These are phyloP conservation scores for Eclectus roratus DNA, from an alignment of 2,113 vertebrate genomes.

Conservation along the genomic window DNA sequence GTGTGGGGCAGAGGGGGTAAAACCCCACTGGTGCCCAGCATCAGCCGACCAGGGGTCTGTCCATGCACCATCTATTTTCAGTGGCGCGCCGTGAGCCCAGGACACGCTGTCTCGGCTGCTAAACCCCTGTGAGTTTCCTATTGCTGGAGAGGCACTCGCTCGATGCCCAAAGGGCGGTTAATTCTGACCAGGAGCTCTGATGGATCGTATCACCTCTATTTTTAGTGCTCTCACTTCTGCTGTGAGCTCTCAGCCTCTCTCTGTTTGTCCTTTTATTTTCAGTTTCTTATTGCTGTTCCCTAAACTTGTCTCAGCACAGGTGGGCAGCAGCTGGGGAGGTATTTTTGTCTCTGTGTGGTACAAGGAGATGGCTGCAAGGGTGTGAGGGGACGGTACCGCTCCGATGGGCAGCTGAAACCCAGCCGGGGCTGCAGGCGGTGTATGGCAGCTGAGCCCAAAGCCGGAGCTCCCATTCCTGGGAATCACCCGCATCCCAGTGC, in stretches of 20 bases:
- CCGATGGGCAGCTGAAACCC: neutral
- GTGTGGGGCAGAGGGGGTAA: fast-evolving
- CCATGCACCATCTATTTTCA: neutral
- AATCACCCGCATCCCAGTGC: neutral
- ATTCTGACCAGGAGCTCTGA: neutral
- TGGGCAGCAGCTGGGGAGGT: slow-evolving; percentile 50
- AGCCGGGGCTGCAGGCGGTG: fast-evolving
- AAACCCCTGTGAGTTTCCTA: neutral
- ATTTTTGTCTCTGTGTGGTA: neutral
- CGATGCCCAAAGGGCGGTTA: neutral
- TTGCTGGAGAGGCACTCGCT: neutral
- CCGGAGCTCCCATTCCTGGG: neutral
- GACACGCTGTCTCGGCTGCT: neutral
- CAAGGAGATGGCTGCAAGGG: fast-evolving
- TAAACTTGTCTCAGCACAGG: neutral
- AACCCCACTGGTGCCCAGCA: neutral
- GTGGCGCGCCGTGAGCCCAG: neutral
- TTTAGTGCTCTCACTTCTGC: neutral
- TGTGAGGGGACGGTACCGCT: fast-evolving
- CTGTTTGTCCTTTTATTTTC: slow-evolving; percentile 28
- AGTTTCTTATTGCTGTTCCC: slow-evolving; percentile 27
- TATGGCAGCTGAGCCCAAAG: neutral
- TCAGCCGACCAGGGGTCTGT: neutral
- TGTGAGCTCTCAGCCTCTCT: neutral
- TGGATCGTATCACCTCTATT: neutral